Conservation (phyloP, 1,140 invertebrate species). For the Chymomyza costata region DNA sequence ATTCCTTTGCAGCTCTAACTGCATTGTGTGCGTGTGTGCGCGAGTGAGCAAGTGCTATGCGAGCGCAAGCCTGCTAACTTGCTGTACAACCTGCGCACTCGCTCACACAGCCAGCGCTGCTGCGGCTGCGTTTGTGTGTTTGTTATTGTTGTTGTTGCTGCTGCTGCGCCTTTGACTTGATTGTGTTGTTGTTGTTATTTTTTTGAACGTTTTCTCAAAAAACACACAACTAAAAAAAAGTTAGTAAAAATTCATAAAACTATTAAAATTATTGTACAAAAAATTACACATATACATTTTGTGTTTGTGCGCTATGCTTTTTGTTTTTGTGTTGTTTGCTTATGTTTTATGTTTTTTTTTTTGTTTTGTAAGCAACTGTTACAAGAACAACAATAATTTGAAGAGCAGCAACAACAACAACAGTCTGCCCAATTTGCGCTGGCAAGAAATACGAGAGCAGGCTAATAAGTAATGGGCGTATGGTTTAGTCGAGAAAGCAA, state of each 20-base stretch:
- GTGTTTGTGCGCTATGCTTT: conserved; percentile 11
- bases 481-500: no score
- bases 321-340: conserved; percentile 7
- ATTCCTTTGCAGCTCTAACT: no score
- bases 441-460: no score
- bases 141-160: no score
- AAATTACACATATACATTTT: conserved; percentile 17
- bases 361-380: no score
- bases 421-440: no score
- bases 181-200: conserved; percentile 6
- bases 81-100: neutral
- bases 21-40: conserved; percentile 8
- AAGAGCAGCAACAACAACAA: no score
- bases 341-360: no score
- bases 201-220: conserved; percentile 6
- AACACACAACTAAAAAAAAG: conserved; percentile 26
- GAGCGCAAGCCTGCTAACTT: conserved; percentile 1
- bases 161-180: conserved; percentile 9
- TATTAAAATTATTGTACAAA: no score
- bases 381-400: no score
- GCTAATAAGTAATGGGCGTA: no score
- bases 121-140: conserved; percentile 8
- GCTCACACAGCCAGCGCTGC: neutral
- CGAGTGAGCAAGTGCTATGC: conserved; percentile 1
- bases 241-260: no score